These are phyloP conservation scores for Austrolebias charrua DNA, from an alignment of 2,797 vertebrate genomes.

Conservation along the genomic window DNA sequence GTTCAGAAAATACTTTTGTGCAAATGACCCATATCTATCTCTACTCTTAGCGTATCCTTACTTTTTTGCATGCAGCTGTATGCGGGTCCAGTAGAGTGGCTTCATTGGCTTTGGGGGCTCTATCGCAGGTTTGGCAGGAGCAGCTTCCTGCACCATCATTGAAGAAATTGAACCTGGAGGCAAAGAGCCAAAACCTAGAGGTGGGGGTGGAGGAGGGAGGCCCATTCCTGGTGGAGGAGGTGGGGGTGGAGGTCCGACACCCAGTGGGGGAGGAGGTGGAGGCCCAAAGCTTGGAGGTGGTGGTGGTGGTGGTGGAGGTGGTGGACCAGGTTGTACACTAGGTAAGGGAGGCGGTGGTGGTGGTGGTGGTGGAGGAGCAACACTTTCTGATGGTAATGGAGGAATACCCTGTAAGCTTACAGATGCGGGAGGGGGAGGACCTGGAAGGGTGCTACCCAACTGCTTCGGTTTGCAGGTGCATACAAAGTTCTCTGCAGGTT, in stretches of 20 bases:
- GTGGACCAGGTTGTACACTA: conserved; percentile 1
- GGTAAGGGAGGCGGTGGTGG: conserved; percentile 21
- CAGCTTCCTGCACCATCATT: conserved; percentile 83
- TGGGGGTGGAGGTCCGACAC: conserved; percentile 52
- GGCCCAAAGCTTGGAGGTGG: conserved; percentile 23
- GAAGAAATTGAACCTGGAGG: conserved; percentile 82
- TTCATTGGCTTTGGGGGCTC: conserved; percentile 98
- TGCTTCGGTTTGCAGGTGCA: conserved; percentile 78
- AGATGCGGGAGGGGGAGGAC: conserved; percentile 27
- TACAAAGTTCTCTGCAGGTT: conserved; percentile 75
- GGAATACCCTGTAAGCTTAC: not conserved
- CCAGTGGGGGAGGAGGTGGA: conserved; percentile 61
- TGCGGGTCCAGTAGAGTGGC: conserved; percentile 98
- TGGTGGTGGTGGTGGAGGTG: conserved; percentile 15
- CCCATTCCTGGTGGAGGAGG: conserved; percentile 43
- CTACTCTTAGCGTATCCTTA: conserved; percentile 73
- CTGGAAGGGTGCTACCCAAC: conserved; percentile 37
- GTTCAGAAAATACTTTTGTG: conserved; percentile 60
- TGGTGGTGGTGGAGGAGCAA: conserved; percentile 30
- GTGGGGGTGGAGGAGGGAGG: conserved; percentile 64
- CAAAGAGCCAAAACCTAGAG: conserved; percentile 82
- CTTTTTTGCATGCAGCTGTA: conserved; percentile 93
- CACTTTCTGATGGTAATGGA: conserved; percentile 17
- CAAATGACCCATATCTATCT: conserved; percentile 69
- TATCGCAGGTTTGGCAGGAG: conserved; percentile 83